Percentiles rank a stretch among this genome's conserved stretches.
These are phyloP conservation scores for Heliocidaris tuberculata DNA, from an alignment of 35 echinoderm and acorn worm genomes.

Conservation along the genomic window DNA sequence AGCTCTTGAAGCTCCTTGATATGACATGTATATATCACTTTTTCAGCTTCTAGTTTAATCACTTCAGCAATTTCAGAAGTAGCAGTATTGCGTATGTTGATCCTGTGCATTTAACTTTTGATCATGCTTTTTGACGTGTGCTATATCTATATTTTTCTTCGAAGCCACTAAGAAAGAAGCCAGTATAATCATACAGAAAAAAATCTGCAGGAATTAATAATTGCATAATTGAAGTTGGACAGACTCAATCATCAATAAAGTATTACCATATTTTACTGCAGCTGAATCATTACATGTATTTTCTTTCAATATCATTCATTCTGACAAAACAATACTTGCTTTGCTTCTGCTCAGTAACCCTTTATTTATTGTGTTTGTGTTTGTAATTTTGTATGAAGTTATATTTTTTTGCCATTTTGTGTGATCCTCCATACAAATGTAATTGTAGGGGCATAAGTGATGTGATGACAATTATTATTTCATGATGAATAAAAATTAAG, in stretches of 20 bases:
- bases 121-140: neutral
- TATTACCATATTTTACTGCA: neutral
- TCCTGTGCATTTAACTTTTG: neutral
- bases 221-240: neutral
- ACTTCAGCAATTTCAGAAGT: too few relatives aligned
- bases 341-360: neutral
- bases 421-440: neutral
- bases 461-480: neutral
- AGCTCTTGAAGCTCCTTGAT: too few relatives aligned
- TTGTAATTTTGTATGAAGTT: neutral
- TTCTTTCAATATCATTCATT: neutral
- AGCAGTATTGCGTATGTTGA: neutral
- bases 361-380: neutral
- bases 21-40: too few relatives aligned
- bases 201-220: neutral
- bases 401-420: neutral
- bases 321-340: neutral
- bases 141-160: neutral
- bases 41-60: too few relatives aligned
- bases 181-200: neutral
- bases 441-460: neutral
- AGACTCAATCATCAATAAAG: neutral
- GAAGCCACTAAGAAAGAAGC: neutral
- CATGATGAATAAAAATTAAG: neutral
- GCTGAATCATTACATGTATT: neutral